Evolutionary conservation across 1,140 invertebrate species (phyloP).

Genomic region (Portunus trituberculatus): DNA sequence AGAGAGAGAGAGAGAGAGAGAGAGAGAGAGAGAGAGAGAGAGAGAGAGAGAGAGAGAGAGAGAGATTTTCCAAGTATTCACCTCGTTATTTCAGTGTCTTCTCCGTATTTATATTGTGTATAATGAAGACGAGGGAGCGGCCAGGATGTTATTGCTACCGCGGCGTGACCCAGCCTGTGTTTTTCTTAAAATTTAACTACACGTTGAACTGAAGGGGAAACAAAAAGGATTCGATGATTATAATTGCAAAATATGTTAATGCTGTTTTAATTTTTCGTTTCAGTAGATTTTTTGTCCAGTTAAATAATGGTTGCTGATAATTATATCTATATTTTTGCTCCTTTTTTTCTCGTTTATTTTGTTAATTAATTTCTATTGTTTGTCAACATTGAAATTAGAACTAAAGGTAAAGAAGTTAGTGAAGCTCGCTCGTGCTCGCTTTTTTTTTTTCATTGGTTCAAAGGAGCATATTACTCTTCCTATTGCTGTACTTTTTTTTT

Average conservation of each 20-base stretch:
- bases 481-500: neutral
- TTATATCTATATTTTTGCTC: too few relatives aligned
- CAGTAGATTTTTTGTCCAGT: too few relatives aligned
- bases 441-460: too few relatives aligned
- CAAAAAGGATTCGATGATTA: too few relatives aligned
- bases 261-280: too few relatives aligned
- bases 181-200: neutral
- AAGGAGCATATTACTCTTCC: neutral
- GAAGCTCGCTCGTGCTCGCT: too few relatives aligned
- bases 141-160: neutral
- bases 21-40: slow-evolving; percentile 42
- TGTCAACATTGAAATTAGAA: too few relatives aligned
- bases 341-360: too few relatives aligned
- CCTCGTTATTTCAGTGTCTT: neutral
- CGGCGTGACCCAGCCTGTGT: neutral
- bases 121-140: neutral
- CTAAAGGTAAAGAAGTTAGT: too few relatives aligned
- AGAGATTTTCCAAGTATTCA: neutral
- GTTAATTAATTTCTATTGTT: too few relatives aligned
- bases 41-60: slow-evolving; percentile 28
- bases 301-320: too few relatives aligned
- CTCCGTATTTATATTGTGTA: neutral
- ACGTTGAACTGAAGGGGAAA: neutral
- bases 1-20: slow-evolving; percentile 41
- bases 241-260: too few relatives aligned